Percentiles rank a stretch among this genome's conserved stretches.
These are phyloP conservation scores for Heterohyrax brucei DNA, from an alignment of 2,797 vertebrate species.

Conservation along the genomic window DNA sequence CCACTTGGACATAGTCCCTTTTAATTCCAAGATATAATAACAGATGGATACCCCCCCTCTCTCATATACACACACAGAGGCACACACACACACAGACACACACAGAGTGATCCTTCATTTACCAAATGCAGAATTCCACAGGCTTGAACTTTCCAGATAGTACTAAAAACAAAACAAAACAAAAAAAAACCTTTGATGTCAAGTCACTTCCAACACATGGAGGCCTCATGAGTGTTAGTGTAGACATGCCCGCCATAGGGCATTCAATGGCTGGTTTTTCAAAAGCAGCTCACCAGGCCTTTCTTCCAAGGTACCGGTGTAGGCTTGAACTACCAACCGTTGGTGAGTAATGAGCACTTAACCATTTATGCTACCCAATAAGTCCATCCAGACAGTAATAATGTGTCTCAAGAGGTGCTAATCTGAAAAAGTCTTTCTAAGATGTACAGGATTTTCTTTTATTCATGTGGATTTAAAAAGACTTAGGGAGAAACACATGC, in stretches of 20 bases:
- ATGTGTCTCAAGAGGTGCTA: not conserved
- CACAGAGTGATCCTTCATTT: not conserved
- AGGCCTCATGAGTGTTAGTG: too few relatives aligned
- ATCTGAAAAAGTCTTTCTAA: not conserved
- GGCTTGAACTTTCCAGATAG: not conserved
- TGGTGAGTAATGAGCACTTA: too few relatives aligned
- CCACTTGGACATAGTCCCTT: not conserved
- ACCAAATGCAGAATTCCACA: not conserved
- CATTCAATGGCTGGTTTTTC: too few relatives aligned
- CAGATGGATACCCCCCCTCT: not conserved
- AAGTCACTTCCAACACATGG: too few relatives aligned
- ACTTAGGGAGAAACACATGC: constrained; percentile 14
- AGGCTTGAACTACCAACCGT: too few relatives aligned
- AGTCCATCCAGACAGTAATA: not conserved
- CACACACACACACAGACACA: not conserved
- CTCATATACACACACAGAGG: not conserved
- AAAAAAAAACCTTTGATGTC: too few relatives aligned
- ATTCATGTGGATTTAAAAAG: constrained; percentile 15
- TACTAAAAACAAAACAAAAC: too few relatives aligned
- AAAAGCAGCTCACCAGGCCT: too few relatives aligned
- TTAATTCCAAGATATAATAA: not conserved
- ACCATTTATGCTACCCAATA: too few relatives aligned
- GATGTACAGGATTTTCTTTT: not conserved
- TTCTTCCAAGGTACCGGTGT: too few relatives aligned
- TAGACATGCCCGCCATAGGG: too few relatives aligned